Conservation (phyloP, 2,888 invertebrate genomes). For the Perizoma flavofasciatum region DNA sequence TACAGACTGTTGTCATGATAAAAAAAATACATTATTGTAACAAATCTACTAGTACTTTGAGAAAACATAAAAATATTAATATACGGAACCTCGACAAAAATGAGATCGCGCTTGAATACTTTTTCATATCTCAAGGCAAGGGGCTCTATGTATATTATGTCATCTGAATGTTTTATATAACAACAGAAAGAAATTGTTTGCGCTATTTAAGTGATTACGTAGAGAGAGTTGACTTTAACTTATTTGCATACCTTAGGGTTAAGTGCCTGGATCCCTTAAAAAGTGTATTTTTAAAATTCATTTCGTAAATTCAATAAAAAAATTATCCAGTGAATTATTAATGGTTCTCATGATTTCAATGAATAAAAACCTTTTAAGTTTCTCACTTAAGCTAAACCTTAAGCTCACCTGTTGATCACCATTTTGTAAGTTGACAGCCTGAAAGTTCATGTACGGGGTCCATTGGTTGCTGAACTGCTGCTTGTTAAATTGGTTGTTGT, state of each 20-base stretch:
- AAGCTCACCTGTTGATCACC: conserved; percentile 60
- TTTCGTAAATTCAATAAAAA: too few species aligned
- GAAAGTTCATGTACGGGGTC: conserved; percentile 52
- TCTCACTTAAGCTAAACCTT: too few species aligned
- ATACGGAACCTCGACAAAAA: conserved; percentile 15
- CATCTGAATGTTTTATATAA: conserved; percentile 36
- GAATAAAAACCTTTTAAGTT: too few species aligned
- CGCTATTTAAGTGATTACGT: background rate
- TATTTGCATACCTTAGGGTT: background rate
- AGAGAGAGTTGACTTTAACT: background rate
- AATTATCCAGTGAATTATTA: too few species aligned
- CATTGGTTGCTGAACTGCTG: conserved; percentile 44
- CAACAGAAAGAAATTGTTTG: conserved; percentile 17
- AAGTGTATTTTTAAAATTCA: too few species aligned
- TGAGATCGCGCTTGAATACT: background rate
- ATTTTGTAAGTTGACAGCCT: conserved; percentile 40
- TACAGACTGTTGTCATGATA: too few species aligned
- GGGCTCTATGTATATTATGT: conserved; percentile 13
- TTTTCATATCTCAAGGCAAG: conserved; percentile 24
- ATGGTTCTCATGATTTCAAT: too few species aligned
- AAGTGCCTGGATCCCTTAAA: too few species aligned
- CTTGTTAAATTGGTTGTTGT: conserved; percentile 1
- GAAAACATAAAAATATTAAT: background rate
- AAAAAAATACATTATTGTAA: too few species aligned
- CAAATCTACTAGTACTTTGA: too few species aligned